Evolutionary conservation across 2,888 invertebrate genomes (phyloP).

Genomic region (Conomelus anceps): DNA sequence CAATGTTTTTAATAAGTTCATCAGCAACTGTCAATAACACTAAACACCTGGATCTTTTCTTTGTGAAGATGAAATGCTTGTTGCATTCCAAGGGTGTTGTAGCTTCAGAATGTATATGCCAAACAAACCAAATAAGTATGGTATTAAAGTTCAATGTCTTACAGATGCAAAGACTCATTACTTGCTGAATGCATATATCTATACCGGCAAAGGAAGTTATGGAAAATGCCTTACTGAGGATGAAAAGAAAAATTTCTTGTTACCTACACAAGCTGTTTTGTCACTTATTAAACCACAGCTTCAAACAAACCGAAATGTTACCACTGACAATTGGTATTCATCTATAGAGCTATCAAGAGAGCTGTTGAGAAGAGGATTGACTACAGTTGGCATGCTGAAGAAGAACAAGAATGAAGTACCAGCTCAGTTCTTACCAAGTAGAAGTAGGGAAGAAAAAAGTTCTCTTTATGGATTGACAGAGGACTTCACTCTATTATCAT

Average conservation of each 20-base stretch:
- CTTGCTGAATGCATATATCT: constrained; percentile 35
- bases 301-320: constrained; percentile 36
- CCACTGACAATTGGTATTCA: constrained; percentile 37
- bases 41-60: constrained; percentile 21
- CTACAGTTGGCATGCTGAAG: neutral
- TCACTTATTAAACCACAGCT: constrained; percentile 32
- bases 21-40: constrained; percentile 20
- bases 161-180: constrained; percentile 22
- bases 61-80: constrained; percentile 26
- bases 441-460: neutral
- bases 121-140: constrained; percentile 24
- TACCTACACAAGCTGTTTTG: constrained; percentile 36
- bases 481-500: constrained; percentile 20
- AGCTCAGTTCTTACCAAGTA: constrained; percentile 3
- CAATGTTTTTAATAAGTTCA: constrained; percentile 21
- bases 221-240: constrained; percentile 31
- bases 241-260: constrained; percentile 33
- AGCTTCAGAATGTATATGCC: constrained; percentile 28
- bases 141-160: constrained; percentile 14
- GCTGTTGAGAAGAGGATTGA: neutral
- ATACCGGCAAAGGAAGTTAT: constrained; percentile 35
- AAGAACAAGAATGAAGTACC: constrained; percentile 21
- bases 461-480: constrained; percentile 24
- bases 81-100: constrained; percentile 24
- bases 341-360: constrained; percentile 34